Base-by-base conservation (phyloP, 1,140 invertebrate genomes). In the Leguminivora glycinivorella region DNA sequence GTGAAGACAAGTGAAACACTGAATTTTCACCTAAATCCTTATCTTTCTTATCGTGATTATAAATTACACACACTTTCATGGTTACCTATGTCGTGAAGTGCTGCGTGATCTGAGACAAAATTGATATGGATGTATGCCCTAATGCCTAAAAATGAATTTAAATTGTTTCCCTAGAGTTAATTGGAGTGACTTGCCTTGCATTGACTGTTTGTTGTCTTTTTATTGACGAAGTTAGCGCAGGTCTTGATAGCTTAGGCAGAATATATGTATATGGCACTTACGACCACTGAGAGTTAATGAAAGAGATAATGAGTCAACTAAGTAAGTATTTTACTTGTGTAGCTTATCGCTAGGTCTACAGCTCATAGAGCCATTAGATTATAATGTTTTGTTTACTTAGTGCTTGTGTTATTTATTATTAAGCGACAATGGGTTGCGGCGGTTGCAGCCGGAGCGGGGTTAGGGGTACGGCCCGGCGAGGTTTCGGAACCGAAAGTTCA, bases 401-500 rank as follows among this genome's bases (percentile, higher is more conserved):
- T 43, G 14, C 9, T 19, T 7, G 14, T 22, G 22, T 19, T 6
- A 17, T 52, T 47, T 17, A 47, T 47, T 47, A 12, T 43, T 43
- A n/a, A 43, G 47, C 14, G 43, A 17, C 43, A 6, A 19, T 52
- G 10, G 47, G 4, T 22, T 43, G 43, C 43, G 4, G 34, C 31
- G 34, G 34, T 40, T 10, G 17, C 14, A 29, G 29, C 4, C 14
- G 25, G 0, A 12, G 67, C 34, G 67, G 26, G 38, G 67, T 40
- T 12, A 47, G 26, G 67, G 25, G 34, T 26, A 24, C 66, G 38
- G 4, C n/a, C n/a, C 22, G 52, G 7, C 25, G 58, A 29, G 58
- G 58, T 63, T 63, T 63, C 58, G 58, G 58, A 63, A 79, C 75
- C 67, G 76, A 83, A 81, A 81, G 76, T 77, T 71, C 71, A 75